Evolutionary conservation across 2,113 vertebrate genomes (phyloP), one percentile per base, ranked within the genome.

Genomic region (Drymodes brunneopygia): DNA sequence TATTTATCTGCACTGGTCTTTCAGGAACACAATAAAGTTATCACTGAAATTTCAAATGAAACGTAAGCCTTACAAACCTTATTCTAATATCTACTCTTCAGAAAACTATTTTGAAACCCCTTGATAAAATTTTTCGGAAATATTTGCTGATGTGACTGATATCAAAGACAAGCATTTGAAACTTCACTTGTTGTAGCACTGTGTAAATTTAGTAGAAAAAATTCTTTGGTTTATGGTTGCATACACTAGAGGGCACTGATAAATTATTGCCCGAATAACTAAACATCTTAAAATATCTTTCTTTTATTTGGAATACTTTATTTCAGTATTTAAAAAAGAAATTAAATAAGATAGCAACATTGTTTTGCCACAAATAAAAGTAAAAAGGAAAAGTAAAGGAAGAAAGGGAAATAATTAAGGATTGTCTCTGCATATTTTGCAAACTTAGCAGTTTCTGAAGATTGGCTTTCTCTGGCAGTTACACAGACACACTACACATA

Each of bases 191-290:
- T 12, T 10, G 2, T 33, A 72, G 50, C 2, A 14, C 20, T n/a
- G 60, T 17, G 42, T 57, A 42, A 83, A 87, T 71, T 79, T 28
- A 66, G 42, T 25, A 92, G 25, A 82, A 61, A 64, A 95, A 74
- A 42, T 36, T 36, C 4, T 40, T 86, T 15, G 2, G 80, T 91
- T 75, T 94, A 12, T 78, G 79, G 77, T 57, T 94, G 25, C 3
- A 24, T 90, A 92, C 96, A 96, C 92, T 97, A 98, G 97, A 96
- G 97, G 95, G 87, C 92, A 97, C 79, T 93, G 67, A 97, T 82
- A 96, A 97, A 95, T 36, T 97, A 80, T 25, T 81, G 58, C 31
- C 94, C 15, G 20, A 86, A 81, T 84, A 51, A 81, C 17, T 81
- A 88, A 58, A 14, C 25, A 31, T 79, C 24, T 70, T 38, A 20